These are phyloP conservation scores for Cataglyphis hispanica DNA, from an alignment of 1,140 invertebrate genomes.

Conservation along the genomic window DNA sequence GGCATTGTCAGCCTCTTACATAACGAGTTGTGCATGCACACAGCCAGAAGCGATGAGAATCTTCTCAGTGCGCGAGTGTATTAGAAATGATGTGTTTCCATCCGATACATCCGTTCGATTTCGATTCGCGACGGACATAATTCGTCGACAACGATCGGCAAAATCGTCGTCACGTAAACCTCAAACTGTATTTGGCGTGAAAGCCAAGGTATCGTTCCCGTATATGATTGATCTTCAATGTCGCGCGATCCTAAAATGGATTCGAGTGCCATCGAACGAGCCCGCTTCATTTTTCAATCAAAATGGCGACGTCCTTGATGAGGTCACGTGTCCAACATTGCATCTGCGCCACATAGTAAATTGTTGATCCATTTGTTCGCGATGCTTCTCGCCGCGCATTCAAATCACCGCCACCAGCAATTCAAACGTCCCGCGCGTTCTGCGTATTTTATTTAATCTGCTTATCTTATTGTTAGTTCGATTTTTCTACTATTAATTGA, in stretches of 20 bases:
- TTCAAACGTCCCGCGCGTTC: constrained; percentile 51
- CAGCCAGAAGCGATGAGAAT: constrained; percentile 74
- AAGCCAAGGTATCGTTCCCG: constrained; percentile 33
- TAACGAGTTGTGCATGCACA: constrained; percentile 62
- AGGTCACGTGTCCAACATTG: constrained; percentile 80
- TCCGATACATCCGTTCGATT: background rate
- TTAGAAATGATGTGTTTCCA: constrained; percentile 37
- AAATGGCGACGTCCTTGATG: constrained; percentile 83
- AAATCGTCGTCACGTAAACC: background rate
- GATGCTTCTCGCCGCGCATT: constrained; percentile 64
- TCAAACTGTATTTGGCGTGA: constrained; percentile 46
- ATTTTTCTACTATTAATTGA: background rate
- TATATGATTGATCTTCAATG: constrained; percentile 36
- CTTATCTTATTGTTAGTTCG: background rate
- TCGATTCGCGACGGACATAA: background rate
- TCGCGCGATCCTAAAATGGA: constrained; percentile 48
- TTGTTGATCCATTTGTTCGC: constrained; percentile 37
- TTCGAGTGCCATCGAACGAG: constrained; percentile 26
- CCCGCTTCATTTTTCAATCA: constrained; percentile 73
- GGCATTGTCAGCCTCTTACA: constrained; percentile 73
- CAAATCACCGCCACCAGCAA: constrained; percentile 70
- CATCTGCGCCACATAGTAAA: constrained; percentile 28
- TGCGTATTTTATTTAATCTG: constrained; percentile 1
- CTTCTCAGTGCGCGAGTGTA: constrained; percentile 66
- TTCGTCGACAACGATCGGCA: background rate